Conservation (phyloP, 2,113 vertebrate species). For the Aptenodytes patagonicus region DNA sequence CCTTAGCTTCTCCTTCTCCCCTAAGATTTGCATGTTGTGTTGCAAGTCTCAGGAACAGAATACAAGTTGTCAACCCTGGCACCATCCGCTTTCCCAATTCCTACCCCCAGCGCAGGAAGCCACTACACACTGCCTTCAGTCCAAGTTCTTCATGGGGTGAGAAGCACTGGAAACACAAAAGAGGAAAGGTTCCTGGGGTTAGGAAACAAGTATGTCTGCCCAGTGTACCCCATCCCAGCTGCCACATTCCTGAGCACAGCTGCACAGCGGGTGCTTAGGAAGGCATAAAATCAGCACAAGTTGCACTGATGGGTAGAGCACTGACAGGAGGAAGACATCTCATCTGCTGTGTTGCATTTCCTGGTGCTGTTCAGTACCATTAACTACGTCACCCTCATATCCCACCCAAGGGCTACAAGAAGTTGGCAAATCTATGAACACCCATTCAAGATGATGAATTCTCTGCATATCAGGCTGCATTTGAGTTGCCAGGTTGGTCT, state of each 20-base stretch:
- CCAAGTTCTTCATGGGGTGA: background rate
- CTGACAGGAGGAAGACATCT: background rate
- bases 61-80: background rate
- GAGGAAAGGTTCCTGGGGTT: background rate
- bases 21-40: background rate
- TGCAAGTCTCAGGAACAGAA: background rate
- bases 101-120: background rate
- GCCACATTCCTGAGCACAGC: background rate
- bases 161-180: background rate
- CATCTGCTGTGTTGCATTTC: background rate
- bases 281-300: background rate
- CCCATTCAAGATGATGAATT: background rate
- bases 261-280: background rate
- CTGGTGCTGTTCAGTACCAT: background rate
- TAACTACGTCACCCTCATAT: background rate
- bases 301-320: background rate
- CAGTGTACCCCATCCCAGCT: background rate
- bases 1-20: background rate
- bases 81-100: background rate
- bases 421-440: background rate
- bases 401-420: background rate
- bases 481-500: background rate
- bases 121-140: background rate
- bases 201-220: background rate
- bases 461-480: background rate